Conservation (phyloP, 2,797 vertebrate species). For the Galaxias olidus region DNA sequence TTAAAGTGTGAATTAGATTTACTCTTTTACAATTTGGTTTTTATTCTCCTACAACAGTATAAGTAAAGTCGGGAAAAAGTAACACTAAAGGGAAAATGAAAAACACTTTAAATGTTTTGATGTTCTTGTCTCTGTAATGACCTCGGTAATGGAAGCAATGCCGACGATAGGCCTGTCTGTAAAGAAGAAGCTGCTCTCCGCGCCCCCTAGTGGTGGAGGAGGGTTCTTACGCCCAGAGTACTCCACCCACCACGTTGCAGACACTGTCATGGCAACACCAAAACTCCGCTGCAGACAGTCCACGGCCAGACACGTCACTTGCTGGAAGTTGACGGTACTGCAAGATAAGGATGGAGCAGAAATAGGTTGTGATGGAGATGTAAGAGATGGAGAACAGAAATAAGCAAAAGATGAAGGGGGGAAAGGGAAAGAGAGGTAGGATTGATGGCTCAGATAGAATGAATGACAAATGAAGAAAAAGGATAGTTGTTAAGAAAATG, state of each 20-base stretch:
- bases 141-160: slow-evolving; percentile 71
- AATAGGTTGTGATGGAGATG: too few species aligned
- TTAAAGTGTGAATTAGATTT: too few species aligned
- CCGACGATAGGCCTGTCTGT: slow-evolving; percentile 66
- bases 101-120: too few species aligned
- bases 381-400: not conserved
- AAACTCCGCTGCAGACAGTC: slow-evolving; percentile 58
- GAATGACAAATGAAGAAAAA: slow-evolving; percentile 1
- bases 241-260: slow-evolving; percentile 73
- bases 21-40: too few species aligned
- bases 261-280: slow-evolving; percentile 66
- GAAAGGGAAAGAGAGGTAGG: slow-evolving; percentile 17
- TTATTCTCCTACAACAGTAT: too few species aligned
- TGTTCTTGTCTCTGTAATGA: too few species aligned
- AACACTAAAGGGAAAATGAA: too few species aligned
- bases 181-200: slow-evolving; percentile 66
- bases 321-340: too few species aligned
- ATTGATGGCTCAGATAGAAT: slow-evolving; percentile 9
- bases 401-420: not conserved
- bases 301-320: slow-evolving; percentile 68
- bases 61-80: too few species aligned
- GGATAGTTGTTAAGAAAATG: not conserved
- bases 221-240: slow-evolving; percentile 47
- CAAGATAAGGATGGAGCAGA: too few species aligned
- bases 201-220: slow-evolving; percentile 36